These are phyloP conservation scores for Hyperoodon ampullatus DNA, from an alignment of 2,113 vertebrate species.

Conservation along the genomic window DNA sequence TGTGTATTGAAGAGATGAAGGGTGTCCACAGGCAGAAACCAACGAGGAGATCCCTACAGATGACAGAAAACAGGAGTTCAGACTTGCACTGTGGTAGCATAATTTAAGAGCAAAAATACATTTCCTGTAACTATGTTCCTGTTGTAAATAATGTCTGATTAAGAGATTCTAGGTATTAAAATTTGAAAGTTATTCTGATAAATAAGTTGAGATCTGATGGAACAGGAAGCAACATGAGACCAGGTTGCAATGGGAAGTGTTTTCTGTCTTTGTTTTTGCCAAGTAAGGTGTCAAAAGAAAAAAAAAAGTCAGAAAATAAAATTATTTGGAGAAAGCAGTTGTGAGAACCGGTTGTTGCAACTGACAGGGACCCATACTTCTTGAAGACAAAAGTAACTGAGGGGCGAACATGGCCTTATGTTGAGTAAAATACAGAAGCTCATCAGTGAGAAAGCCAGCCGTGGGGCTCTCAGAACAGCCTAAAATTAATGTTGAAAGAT, in stretches of 20 bases:
- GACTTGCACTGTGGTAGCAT: not conserved
- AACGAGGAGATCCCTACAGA: not conserved
- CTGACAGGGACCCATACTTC: not conserved
- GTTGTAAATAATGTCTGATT: not conserved
- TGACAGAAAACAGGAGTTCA: not conserved
- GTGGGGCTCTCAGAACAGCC: not conserved
- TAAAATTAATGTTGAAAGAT: not conserved
- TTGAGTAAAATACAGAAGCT: not conserved
- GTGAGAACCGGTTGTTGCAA: not conserved
- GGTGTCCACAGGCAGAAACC: not conserved
- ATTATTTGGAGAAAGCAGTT: not conserved
- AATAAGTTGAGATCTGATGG: not conserved
- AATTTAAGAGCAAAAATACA: not conserved
- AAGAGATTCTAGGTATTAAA: not conserved
- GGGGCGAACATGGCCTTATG: not conserved
- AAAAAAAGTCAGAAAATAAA: constrained; percentile 6
- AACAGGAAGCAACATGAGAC: constrained; percentile 24
- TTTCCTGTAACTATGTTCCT: not conserved
- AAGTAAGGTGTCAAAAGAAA: not conserved
- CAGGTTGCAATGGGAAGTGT: not conserved
- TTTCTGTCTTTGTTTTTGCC: not conserved
- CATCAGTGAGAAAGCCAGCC: not conserved
- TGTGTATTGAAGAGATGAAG: not conserved
- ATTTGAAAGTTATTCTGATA: not conserved
- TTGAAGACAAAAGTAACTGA: not conserved